A percentile compares a stretch with the other conserved stretches of the same genome.
Evolutionary conservation across 2,797 vertebrate species (phyloP).

Genomic region (Falco concolor): DNA sequence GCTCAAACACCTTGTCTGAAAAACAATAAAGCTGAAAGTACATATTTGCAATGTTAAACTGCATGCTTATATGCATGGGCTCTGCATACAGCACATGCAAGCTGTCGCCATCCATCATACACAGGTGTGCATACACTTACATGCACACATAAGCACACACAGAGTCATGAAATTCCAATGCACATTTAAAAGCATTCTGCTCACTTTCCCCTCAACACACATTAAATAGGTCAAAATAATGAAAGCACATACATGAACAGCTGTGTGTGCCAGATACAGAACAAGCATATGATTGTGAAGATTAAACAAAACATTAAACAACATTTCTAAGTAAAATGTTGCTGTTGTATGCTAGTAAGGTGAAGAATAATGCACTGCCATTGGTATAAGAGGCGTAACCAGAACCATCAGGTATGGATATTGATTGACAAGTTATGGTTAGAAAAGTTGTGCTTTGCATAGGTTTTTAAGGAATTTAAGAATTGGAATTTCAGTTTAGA

Average conservation of each 20-base stretch:
- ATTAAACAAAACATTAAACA: not conserved
- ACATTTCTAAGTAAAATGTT: not conserved
- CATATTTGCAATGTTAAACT: not conserved
- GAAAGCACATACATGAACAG: not conserved
- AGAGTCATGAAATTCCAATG: not conserved
- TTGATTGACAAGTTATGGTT: not conserved
- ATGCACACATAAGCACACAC: no score
- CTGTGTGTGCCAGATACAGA: not conserved
- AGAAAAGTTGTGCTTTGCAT: not conserved
- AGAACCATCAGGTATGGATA: not conserved
- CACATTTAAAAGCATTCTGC: not conserved
- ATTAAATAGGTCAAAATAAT: not conserved
- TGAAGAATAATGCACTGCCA: not conserved
- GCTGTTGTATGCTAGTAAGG: not conserved
- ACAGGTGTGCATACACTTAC: not conserved
- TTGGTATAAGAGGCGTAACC: not conserved
- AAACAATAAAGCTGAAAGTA: not conserved
- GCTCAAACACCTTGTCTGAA: not conserved
- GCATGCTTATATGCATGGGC: not conserved
- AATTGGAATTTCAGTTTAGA: not conserved
- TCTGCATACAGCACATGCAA: not conserved
- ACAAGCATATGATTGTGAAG: not conserved
- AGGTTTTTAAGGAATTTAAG: not conserved
- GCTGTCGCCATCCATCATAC: not conserved
- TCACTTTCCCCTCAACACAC: not conserved